These are phyloP conservation scores for Myathropa florea DNA, from an alignment of 2,888 invertebrate species.

Conservation along the genomic window DNA sequence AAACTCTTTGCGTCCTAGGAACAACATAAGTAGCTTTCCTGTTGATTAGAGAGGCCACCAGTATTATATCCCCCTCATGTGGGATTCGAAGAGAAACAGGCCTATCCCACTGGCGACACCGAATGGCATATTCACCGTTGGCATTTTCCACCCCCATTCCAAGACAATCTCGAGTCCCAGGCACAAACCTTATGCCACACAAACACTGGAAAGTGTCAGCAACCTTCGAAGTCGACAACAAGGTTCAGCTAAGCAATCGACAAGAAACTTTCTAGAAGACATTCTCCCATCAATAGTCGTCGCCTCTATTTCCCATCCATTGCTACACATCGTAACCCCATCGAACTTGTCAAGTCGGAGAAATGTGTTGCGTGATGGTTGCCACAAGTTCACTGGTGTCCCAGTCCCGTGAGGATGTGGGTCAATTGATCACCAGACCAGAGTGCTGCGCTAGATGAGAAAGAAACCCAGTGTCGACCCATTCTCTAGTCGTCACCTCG, in stretches of 20 bases:
- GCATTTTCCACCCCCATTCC: too few relatives aligned
- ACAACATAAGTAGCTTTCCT: too few relatives aligned
- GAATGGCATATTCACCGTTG: too few relatives aligned
- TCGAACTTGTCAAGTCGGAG: slow-evolving; percentile 59
- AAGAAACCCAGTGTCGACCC: slow-evolving; percentile 17
- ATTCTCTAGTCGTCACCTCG: slow-evolving; percentile 15
- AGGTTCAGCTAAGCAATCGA: neutral
- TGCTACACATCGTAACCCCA: slow-evolving; percentile 49
- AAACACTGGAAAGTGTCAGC: neutral
- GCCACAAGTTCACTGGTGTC: slow-evolving; percentile 52
- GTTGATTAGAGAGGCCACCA: too few relatives aligned
- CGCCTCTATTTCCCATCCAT: neutral
- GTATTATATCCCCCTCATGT: too few relatives aligned
- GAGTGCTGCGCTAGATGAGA: neutral
- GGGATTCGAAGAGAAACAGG: too few relatives aligned
- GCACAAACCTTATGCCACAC: neutral
- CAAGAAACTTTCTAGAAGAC: neutral
- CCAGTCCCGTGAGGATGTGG: slow-evolving; percentile 46
- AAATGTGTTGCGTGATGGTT: slow-evolving; percentile 62
- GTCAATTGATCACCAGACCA: slow-evolving; percentile 55
- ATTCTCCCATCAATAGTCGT: neutral
- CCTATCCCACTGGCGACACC: too few relatives aligned
- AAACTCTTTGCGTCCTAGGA: too few relatives aligned
- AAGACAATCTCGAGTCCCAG: too few relatives aligned
- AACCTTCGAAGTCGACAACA: neutral